A percentile compares a stretch with the other conserved stretches of the same genome.
phyloP scores from a whole-genome alignment of 1,140 invertebrate species.

The Drosophila nasuta region DNA sequence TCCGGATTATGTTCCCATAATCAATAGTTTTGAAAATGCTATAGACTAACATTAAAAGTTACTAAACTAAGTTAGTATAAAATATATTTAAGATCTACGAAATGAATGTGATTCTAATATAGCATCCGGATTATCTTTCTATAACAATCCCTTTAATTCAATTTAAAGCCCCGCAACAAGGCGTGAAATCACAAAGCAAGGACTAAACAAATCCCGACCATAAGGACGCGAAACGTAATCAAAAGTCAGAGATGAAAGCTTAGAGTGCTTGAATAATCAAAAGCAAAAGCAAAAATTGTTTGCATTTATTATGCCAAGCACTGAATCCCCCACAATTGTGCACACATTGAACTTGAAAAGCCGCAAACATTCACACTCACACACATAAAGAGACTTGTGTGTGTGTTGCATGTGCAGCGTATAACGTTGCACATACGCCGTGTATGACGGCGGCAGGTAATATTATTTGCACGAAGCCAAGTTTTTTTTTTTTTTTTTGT shows the following conservation, averaged over 20 bases:
- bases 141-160: too few species aligned
- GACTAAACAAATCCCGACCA: neutral
- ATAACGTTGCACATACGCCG: slow-evolving; percentile 68
- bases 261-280: slow-evolving; percentile 29
- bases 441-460: slow-evolving; percentile 25
- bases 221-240: slow-evolving; percentile 16
- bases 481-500: neutral
- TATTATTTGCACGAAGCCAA: slow-evolving; percentile 32
- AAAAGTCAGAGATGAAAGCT: slow-evolving; percentile 9
- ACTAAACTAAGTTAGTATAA: too few species aligned
- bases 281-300: slow-evolving; percentile 14
- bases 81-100: too few species aligned
- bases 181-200: neutral
- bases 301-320: slow-evolving; percentile 19
- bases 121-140: too few species aligned
- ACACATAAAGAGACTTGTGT: neutral
- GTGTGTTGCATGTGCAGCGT: slow-evolving; percentile 12
- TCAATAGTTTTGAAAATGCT: too few species aligned
- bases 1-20: too few species aligned
- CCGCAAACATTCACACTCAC: slow-evolving; percentile 24
- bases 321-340: slow-evolving; percentile 22
- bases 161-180: neutral
- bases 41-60: too few species aligned
- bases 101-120: too few species aligned
- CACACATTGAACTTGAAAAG: slow-evolving; percentile 52